These are phyloP conservation scores for Vanacampus margaritifer DNA, from an alignment of 2,113 vertebrate species.

Conservation along the genomic window DNA sequence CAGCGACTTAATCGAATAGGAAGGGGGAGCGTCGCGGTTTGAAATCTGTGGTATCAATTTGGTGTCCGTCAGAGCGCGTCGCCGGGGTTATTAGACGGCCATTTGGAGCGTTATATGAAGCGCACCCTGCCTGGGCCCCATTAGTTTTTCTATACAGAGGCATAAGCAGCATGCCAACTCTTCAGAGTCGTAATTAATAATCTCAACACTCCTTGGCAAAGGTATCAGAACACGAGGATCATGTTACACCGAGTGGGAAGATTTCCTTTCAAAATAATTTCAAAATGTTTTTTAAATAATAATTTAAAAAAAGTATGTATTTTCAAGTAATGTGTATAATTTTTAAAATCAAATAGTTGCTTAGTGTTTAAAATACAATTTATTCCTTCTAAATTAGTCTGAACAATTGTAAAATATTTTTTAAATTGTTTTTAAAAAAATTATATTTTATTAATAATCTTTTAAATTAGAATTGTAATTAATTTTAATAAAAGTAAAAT, in stretches of 20 bases:
- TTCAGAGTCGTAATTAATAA: constrained; percentile 17
- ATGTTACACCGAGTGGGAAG: background rate
- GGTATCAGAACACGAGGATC: background rate
- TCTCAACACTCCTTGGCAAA: constrained; percentile 18
- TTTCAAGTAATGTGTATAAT: no score
- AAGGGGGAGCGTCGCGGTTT: constrained; percentile 50
- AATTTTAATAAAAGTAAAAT: no score
- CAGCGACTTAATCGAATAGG: constrained; percentile 60
- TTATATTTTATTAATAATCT: no score
- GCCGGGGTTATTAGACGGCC: constrained; percentile 34
- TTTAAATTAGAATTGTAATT: no score
- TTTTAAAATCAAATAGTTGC: no score
- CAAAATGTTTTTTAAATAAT: background rate
- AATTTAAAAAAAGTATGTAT: no score
- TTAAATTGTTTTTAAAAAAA: no score
- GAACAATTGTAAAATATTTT: no score
- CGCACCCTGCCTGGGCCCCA: constrained; percentile 18
- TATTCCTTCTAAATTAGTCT: no score
- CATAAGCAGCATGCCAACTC: background rate
- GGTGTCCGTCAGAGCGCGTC: constrained; percentile 31
- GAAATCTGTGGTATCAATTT: constrained; percentile 47
- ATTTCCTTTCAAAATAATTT: background rate
- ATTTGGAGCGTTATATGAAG: constrained; percentile 38
- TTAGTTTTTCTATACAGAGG: constrained; percentile 10
- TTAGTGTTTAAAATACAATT: no score